Evolutionary conservation across 2,797 vertebrate species (phyloP).

Genomic region (Cossypha niveicapilla): DNA sequence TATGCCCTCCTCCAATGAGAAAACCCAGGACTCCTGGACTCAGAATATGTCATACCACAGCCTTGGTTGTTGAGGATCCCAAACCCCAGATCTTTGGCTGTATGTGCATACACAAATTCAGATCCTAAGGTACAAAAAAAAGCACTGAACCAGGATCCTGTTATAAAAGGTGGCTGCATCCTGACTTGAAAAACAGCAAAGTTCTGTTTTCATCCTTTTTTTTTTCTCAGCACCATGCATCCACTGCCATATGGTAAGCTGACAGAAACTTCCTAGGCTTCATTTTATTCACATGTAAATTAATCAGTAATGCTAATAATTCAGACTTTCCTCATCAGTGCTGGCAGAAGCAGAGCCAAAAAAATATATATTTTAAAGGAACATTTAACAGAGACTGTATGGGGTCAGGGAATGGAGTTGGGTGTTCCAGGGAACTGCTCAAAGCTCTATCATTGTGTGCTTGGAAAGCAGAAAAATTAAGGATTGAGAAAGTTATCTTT

Average conservation of each 20-base stretch:
- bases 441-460: background rate
- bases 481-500: background rate
- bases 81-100: background rate
- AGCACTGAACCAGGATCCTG: background rate
- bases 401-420: background rate
- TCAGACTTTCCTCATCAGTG: background rate
- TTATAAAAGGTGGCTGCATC: background rate
- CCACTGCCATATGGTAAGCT: background rate
- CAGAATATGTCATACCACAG: accelerated
- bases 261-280: background rate
- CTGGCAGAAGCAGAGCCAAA: background rate
- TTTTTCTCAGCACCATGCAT: background rate
- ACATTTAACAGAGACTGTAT: background rate
- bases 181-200: background rate
- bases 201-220: background rate
- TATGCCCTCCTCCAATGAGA: background rate
- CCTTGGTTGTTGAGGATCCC: background rate
- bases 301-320: background rate
- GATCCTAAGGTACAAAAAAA: background rate
- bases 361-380: background rate
- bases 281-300: background rate
- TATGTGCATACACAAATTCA: background rate
- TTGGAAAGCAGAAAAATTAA: background rate
- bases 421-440: background rate
- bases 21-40: background rate